Base-by-base conservation (phyloP, 2,797 vertebrate genomes). In the Phoebastria nigripes region DNA sequence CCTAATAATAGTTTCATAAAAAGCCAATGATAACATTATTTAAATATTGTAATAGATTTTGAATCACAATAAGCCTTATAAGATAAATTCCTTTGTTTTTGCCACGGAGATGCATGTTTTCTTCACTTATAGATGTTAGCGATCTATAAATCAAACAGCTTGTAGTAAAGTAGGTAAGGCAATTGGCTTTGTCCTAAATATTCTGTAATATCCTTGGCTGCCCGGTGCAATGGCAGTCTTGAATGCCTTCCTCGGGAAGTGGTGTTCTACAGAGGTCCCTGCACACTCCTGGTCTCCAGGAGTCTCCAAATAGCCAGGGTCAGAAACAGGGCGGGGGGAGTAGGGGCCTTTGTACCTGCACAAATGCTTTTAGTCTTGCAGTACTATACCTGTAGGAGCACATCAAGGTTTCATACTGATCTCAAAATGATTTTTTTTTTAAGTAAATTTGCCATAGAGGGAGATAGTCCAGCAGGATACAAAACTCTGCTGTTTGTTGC, bases 1-100 rank as follows among this genome's bases (percentile, higher is more conserved):
- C 44, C 90, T 94, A 94, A 92, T 95, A 80, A 90, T 49, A 77
- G 82, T 46, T 81, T 78, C n/a, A 41, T 46, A 71, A 76, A 71
- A 96, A 96, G 42, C 54, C 11, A 77, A 61, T 88, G 52, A 61
- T 82, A 94, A 67, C 46, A 37, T 88, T 86, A 69, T 90, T 95
- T 92, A 91, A 92, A 90, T 94, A 88, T 37, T 91, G 15, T 90
- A 80, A 73, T 70, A 81, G n/a, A 67, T 85, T 62, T 82, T 72
- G 58, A 58, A 79, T 93, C 31, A 25, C 58, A 88, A 18, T 51
- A 59, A 86, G 25, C 12, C 28, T 73, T 83, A 13, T 33, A 33
- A 90, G 52, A 90, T 31, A 74, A 87, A 66, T 41, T 92, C 11
- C 17, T 78, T 78, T 71, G 18, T 0, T 78, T 91, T 91, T 91